A percentile compares a stretch with the other conserved stretches of the same genome.
These are phyloP conservation scores for Agrilus mali DNA, from an alignment of 2,888 invertebrate species.

Conservation along the genomic window DNA sequence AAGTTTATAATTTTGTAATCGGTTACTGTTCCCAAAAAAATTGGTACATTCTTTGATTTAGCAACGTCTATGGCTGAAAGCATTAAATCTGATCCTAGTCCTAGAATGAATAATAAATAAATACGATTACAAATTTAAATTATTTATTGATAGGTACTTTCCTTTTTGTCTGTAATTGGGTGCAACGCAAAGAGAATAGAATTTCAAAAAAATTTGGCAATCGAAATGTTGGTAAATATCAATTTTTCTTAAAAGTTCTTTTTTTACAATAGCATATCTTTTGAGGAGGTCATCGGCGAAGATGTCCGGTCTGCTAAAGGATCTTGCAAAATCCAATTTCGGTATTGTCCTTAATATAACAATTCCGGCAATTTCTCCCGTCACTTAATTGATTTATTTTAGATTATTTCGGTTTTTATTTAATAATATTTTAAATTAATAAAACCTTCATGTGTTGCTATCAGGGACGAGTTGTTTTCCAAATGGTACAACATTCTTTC, in stretches of 20 bases:
- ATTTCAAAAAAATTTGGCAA: conserved; percentile 22
- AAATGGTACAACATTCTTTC: conserved; percentile 17
- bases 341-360: conserved; percentile 20
- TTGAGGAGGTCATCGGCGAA: conserved; percentile 20
- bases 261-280: conserved; percentile 17
- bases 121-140: background rate
- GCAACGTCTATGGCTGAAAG: conserved; percentile 23
- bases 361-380: conserved; percentile 19
- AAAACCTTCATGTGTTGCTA: conserved; percentile 20
- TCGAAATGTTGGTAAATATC: conserved; percentile 22
- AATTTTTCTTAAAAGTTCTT: conserved; percentile 20
- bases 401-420: background rate
- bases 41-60: conserved; percentile 22
- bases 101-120: conserved; percentile 9
- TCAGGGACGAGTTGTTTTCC: conserved; percentile 21
- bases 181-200: conserved; percentile 20
- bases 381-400: background rate
- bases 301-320: conserved; percentile 20
- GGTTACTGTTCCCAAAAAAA: conserved; percentile 25
- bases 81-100: conserved; percentile 20
- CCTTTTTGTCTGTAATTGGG: too few relatives aligned
- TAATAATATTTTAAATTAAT: conserved; percentile 3
- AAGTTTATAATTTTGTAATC: conserved; percentile 21
- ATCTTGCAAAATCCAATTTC: conserved; percentile 20
- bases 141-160: background rate